Evolutionary conservation across 30 jellyfish, hydroid and myxozoan species (phyloP), one percentile per base, ranked within the genome.

Genomic region (Hydra vulgaris): DNA sequence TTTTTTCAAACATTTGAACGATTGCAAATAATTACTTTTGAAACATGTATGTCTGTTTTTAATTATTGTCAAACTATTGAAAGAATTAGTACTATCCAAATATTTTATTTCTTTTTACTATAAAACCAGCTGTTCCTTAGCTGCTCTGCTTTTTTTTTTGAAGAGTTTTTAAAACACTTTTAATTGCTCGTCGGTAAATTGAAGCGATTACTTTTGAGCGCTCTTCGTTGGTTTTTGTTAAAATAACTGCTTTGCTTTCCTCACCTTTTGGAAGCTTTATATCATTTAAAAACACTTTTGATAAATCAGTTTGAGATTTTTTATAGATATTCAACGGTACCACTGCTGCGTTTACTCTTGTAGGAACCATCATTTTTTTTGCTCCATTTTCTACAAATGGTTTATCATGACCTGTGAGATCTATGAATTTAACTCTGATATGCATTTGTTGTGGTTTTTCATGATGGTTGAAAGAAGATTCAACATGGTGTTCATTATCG

Each of bases 121-220:
- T n/a, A n/a, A n/a, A n/a, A n/a, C n/a, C n/a, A n/a, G 61, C 61
- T 40, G 61, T 40, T 40, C 61, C 5, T 3, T 40, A 5, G 5
- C 12, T 40, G 8, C 12, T 40, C 61, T 3, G 12, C 61, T 40
- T 40, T 12, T 40, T 40, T 5, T 40, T 40, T 40, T 40, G 61
- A 40, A 40, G 5, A 40, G 61, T 40, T 40, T 40, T 40, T 40
- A 40, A 40, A 40, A 40, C 61, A 12, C 61, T 23, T 68, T 68
- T 68, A 23, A 68, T 68, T n/a, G 27, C 75, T 23, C 75, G 25
- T 68, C 75, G 5, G 27, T n/a, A 68, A n/a, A 68, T 68, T 68
- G 75, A 68, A n/a, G 75, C 75, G 16, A 68, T 7, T 3, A 68
- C 27, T 20, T n/a, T 68, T 4, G 75, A 68, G 15, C 75, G 75